Evolutionary conservation across 2,888 invertebrate genomes (phyloP), one percentile per base, ranked within the genome.

Genomic region (Cantharis rufa): DNA sequence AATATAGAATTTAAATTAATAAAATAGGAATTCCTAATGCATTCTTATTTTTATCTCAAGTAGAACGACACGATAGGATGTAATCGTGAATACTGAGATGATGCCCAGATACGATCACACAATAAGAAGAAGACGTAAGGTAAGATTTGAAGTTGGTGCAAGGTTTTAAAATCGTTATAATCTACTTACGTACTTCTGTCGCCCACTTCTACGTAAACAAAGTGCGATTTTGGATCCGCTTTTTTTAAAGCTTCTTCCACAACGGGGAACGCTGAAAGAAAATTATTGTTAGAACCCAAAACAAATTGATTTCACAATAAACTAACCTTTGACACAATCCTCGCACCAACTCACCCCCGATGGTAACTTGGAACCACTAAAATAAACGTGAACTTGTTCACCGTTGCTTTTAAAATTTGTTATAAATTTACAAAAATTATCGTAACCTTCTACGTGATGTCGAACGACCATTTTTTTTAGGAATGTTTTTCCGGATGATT

Each of bases 321-420:
- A 9, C 87, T 89, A 90, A 96, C 96, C 95, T 89, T 90, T 91
- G 13, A 94, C 93, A 88, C 97, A 97, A 87, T 97, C 97, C 0
- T 94, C 92, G 85, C 97, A 97, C 97, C 97, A 97, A 86, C 96
- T 97, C 74, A 91, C 87, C 0, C 96, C 96, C 81, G 90, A 88
- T 0, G 90, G 86, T 70, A 90, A 85, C 87, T 93, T 93, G 62
- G 91, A 89, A 16, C 95, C 95, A 81, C 90, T 91, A 85, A 93
- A 95, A 82, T 92, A 90, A 71, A 94, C 88, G 80, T 91, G 87
- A 62, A 91, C 86, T 16, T 86, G 80, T 63, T 87, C 84, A 7
- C 89, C 89, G 21, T 88, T 85, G 0, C 83, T 77, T 72, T 91
- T 89, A 66, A 93, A 88, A 11, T 87, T 86, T 78, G 91, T 87